Evolutionary conservation across 2,888 invertebrate genomes (phyloP).

Genomic region (Epinotia ramella): DNA sequence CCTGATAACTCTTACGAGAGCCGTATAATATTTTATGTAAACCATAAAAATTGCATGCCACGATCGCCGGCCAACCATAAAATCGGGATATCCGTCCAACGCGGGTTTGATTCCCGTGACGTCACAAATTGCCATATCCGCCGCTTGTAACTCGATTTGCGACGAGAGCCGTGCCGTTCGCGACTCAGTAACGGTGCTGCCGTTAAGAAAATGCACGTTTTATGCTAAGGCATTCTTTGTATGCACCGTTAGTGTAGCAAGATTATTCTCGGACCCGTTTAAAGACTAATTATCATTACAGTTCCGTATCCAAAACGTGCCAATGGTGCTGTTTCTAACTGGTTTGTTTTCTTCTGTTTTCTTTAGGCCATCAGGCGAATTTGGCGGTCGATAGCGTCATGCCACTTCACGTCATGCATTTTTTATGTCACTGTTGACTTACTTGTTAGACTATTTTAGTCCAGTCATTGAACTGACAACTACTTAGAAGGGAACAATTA

Average conservation of each 20-base stretch:
- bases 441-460: too few species aligned
- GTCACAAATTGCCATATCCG: slow-evolving; percentile 36
- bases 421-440: too few species aligned
- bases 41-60: neutral
- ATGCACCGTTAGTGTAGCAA: neutral
- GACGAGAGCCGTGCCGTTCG: neutral
- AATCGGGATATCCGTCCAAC: slow-evolving; percentile 1
- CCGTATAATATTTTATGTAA: neutral
- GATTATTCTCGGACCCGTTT: neutral
- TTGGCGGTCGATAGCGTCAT: too few species aligned
- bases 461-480: too few species aligned
- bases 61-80: neutral
- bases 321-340: too few species aligned
- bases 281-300: neutral
- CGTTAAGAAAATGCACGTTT: neutral
- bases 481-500: too few species aligned
- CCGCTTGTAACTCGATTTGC: slow-evolving; percentile 37
- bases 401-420: too few species aligned
- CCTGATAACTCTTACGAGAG: too few species aligned
- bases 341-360: too few species aligned
- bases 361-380: too few species aligned
- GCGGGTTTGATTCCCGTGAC: slow-evolving; percentile 6
- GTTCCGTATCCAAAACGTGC: too few species aligned
- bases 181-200: neutral
- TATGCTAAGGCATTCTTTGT: slow-evolving; percentile 1